These are phyloP conservation scores for Mormyrus hasselquistii DNA, from an alignment of 2,797 vertebrate genomes.

Conservation along the genomic window DNA sequence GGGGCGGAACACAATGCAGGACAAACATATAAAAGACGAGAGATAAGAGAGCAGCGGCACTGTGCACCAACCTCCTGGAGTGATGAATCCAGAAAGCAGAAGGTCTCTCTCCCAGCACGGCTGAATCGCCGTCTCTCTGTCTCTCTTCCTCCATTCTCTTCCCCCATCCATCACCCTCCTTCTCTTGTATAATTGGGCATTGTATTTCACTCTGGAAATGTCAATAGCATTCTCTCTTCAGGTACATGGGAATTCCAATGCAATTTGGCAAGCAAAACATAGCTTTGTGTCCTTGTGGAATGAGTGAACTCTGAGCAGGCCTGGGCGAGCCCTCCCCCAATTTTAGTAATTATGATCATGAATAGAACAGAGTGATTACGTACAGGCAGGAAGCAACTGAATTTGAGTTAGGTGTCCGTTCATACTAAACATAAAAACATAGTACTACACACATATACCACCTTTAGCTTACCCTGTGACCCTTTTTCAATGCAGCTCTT, in stretches of 20 bases:
- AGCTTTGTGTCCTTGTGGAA: not conserved
- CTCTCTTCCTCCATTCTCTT: not conserved
- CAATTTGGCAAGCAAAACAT: not conserved
- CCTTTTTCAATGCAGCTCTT: not conserved
- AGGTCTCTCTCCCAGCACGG: not conserved
- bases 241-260: not conserved
- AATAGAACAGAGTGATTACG: not conserved
- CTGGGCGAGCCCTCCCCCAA: not conserved
- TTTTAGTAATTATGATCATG: not conserved
- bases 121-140: not conserved
- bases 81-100: not conserved
- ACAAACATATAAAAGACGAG: not conserved
- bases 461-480: not conserved
- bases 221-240: constrained; percentile 15
- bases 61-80: not conserved
- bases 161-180: not conserved
- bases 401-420: not conserved
- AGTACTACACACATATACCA: not conserved
- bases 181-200: constrained; percentile 5
- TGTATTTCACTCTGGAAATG: constrained; percentile 13
- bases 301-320: not conserved
- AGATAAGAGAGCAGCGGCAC: not conserved
- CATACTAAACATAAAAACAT: not conserved
- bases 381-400: not conserved
- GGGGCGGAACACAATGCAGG: not conserved